Evolutionary conservation across 1,140 invertebrate genomes (phyloP).

Genomic region (Bombus waltoni): DNA sequence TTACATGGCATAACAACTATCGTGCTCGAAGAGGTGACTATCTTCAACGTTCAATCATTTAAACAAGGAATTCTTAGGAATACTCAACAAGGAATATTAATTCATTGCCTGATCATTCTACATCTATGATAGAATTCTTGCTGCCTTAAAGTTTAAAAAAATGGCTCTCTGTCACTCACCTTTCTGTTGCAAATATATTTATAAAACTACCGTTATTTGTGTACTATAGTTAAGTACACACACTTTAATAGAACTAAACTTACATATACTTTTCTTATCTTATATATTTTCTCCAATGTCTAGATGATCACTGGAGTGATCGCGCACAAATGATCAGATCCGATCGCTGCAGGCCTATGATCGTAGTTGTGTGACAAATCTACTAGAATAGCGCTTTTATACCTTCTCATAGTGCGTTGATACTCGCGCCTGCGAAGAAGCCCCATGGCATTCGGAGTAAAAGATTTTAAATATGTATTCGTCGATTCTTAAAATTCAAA

Average conservation of each 20-base stretch:
- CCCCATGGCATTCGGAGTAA: accelerated
- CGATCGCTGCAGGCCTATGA: neutral
- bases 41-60: too few species aligned
- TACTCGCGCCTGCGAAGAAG: conserved; percentile 12
- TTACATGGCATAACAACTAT: too few species aligned
- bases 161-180: neutral
- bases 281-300: too few species aligned
- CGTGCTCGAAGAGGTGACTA: too few species aligned
- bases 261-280: too few species aligned
- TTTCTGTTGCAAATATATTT: neutral
- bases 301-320: too few species aligned
- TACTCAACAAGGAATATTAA: too few species aligned
- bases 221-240: neutral
- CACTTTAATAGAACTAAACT: neutral
- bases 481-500: neutral
- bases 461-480: neutral
- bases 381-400: neutral
- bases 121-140: too few species aligned
- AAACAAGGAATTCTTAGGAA: too few species aligned
- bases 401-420: neutral
- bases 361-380: neutral
- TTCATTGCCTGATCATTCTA: too few species aligned
- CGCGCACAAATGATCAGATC: neutral
- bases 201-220: neutral
- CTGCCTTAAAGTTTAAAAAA: neutral